A percentile compares a stretch with the other conserved stretches of the same genome.
Evolutionary conservation across 1,140 invertebrate genomes (phyloP).

Genomic region (Eupristina koningsbergeri): DNA sequence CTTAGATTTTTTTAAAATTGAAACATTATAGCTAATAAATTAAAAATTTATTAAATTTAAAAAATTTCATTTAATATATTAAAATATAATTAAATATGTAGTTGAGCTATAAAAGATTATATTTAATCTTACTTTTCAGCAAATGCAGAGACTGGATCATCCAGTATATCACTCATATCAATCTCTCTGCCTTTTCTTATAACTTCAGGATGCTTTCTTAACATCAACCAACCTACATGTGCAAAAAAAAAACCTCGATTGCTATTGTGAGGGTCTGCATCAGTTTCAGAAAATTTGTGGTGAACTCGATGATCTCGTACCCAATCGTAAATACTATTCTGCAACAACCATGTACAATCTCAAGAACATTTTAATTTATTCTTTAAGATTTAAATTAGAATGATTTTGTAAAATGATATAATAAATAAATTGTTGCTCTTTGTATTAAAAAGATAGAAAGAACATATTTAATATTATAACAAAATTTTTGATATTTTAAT

Average conservation of each 20-base stretch:
- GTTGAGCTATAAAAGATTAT: not conserved
- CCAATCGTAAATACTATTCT: constrained; percentile 80
- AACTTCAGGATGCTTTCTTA: constrained; percentile 89
- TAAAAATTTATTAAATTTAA: too few relatives aligned
- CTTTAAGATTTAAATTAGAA: not conserved
- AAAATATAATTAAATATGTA: too few relatives aligned
- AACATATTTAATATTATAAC: too few relatives aligned
- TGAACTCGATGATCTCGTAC: constrained; percentile 89
- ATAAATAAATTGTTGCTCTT: too few relatives aligned
- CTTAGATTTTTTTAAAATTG: too few relatives aligned
- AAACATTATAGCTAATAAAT: too few relatives aligned
- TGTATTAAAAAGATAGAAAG: too few relatives aligned
- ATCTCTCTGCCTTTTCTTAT: constrained; percentile 80
- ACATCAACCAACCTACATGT: constrained; percentile 92
- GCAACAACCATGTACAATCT: constrained; percentile 39
- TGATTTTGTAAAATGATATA: not conserved
- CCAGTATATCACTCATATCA: constrained; percentile 84
- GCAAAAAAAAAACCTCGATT: constrained; percentile 93
- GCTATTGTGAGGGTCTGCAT: constrained; percentile 92
- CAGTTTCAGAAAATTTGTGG: constrained; percentile 91
- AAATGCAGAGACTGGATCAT: constrained; percentile 83
- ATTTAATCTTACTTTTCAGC: constrained; percentile 77
- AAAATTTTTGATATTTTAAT: too few relatives aligned
- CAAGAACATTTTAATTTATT: not conserved
- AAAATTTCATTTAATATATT: too few relatives aligned